Conservation (phyloP, 2,113 vertebrate genomes). For the Callochromis pleurospilus region DNA sequence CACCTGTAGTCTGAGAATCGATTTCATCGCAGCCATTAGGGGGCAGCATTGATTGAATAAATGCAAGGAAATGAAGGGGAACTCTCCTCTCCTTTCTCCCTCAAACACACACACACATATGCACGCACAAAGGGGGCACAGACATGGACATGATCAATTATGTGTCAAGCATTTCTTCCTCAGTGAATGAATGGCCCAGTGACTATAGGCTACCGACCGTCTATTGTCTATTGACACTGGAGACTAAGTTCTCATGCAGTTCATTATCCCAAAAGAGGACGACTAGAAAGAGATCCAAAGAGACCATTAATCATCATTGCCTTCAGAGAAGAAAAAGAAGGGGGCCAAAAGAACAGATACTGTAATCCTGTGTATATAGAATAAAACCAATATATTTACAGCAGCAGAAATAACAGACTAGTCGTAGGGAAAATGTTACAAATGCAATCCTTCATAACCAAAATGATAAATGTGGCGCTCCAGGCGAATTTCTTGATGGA, state of each 20-base stretch:
- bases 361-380: conserved; percentile 26
- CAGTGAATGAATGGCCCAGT: conserved; percentile 58
- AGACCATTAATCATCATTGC: conserved; percentile 69
- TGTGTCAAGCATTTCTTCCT: conserved; percentile 69
- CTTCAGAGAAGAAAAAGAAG: conserved; percentile 40
- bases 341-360: conserved; percentile 33
- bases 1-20: not conserved
- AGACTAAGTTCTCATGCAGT: conserved; percentile 70
- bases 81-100: not conserved
- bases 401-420: not conserved
- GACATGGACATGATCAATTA: conserved; percentile 73
- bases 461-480: not conserved
- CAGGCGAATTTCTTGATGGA: not conserved
- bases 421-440: not conserved
- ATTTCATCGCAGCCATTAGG: conserved; percentile 45
- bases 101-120: conserved; percentile 8
- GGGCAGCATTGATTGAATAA: conserved; percentile 64
- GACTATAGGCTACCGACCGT: conserved; percentile 63
- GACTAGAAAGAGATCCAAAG: conserved; percentile 60
- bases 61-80: conserved; percentile 11
- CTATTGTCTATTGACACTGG: conserved; percentile 65
- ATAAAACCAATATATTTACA: not conserved
- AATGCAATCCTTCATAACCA: not conserved
- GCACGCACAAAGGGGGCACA: conserved; percentile 62
- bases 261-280: conserved; percentile 66